Percentiles rank a stretch among this genome's conserved stretches.
phyloP scores from a whole-genome alignment of 2,113 vertebrate species.

The Lophura nycthemera region DNA sequence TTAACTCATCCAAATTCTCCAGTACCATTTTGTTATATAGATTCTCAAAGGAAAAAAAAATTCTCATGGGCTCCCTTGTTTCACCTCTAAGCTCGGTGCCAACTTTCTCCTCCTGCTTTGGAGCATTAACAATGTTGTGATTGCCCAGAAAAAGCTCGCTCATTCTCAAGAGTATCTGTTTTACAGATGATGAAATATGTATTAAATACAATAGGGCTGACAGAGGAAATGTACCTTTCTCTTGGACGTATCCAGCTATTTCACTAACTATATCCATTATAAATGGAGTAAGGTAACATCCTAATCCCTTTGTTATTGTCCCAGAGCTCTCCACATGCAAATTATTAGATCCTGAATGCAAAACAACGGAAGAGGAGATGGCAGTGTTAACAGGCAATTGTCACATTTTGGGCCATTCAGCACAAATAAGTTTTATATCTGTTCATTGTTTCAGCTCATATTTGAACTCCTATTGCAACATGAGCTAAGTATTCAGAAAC shows the following conservation, averaged over 20 bases:
- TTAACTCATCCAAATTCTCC: constrained; percentile 1
- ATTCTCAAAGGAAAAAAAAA: not conserved
- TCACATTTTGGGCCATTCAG: not conserved
- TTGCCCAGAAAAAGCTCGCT: not conserved
- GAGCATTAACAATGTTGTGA: not conserved
- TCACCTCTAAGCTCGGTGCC: not conserved
- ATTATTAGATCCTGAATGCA: not conserved
- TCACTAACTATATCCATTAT: not conserved
- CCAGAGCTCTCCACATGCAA: not conserved
- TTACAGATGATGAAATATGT: not conserved
- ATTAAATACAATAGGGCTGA: not conserved
- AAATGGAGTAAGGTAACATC: not conserved
- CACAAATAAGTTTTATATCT: not conserved
- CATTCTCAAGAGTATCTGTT: not conserved
- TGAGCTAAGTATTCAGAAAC: not conserved
- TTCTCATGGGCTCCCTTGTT: not conserved
- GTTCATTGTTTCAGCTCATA: not conserved
- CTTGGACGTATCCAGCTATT: not conserved
- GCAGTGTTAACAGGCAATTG: not conserved
- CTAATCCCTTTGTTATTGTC: not conserved
- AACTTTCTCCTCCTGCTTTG: constrained; percentile 1
- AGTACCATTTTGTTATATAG: not conserved
- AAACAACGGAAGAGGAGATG: not conserved
- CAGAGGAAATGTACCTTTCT: not conserved
- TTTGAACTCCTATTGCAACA: not conserved